Conservation (phyloP, 2,888 invertebrate species). For the Onchidella celtica region DNA sequence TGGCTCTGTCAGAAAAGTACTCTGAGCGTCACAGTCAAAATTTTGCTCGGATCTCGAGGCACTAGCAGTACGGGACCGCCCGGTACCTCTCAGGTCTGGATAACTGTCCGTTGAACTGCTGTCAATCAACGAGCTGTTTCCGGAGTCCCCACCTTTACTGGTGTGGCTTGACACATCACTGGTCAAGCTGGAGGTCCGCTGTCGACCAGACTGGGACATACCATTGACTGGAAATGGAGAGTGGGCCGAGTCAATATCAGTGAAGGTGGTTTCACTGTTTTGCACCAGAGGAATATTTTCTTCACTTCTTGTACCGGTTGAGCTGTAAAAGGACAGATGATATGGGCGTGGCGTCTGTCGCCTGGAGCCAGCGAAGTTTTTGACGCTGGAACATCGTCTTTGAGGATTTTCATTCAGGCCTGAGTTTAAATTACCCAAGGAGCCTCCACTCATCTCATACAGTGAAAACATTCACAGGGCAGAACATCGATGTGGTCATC, state of each 20-base stretch:
- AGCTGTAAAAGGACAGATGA: background rate
- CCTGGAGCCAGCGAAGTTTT: background rate
- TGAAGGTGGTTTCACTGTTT: background rate
- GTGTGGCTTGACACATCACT: constrained; percentile 18
- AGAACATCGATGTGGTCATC: background rate
- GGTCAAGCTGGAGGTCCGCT: constrained; percentile 37
- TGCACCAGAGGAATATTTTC: background rate
- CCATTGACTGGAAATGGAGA: background rate
- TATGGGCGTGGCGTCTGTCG: background rate
- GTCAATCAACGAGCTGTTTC: constrained; percentile 41
- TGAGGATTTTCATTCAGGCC: background rate
- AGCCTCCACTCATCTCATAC: constrained; percentile 15
- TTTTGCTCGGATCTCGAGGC: constrained; percentile 27
- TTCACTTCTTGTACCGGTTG: background rate
- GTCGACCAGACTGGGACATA: background rate
- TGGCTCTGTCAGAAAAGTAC: no score
- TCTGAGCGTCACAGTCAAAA: constrained; percentile 3
- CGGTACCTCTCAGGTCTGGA: background rate
- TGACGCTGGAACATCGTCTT: background rate
- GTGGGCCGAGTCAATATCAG: background rate
- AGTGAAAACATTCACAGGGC: background rate
- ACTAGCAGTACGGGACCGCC: constrained; percentile 28
- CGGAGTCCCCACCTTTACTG: constrained; percentile 27
- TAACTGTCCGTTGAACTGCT: constrained; percentile 31
- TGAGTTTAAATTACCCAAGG: background rate